phyloP scores from a whole-genome alignment of 2,888 invertebrate species.

The Aleiodes alternator region DNA sequence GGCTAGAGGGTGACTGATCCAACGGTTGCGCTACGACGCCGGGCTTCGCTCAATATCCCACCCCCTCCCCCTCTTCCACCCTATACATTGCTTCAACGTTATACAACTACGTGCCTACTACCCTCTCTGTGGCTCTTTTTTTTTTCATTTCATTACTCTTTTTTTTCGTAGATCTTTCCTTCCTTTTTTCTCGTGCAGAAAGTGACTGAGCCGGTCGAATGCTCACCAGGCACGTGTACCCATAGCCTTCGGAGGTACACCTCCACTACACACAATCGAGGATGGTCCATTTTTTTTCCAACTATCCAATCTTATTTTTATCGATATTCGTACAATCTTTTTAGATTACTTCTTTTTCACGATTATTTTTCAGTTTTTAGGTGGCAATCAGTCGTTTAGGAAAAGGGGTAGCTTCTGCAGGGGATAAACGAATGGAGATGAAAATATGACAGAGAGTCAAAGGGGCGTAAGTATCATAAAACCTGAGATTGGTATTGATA shows the following conservation, averaged over 20 bases:
- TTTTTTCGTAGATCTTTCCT: constrained; percentile 4
- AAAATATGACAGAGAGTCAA: no score
- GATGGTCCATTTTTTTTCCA: no score
- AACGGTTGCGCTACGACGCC: constrained; percentile 79
- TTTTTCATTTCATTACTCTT: constrained; percentile 27
- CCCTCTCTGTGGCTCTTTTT: constrained; percentile 33
- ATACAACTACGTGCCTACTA: constrained; percentile 40
- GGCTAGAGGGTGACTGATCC: constrained; percentile 80
- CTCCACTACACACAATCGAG: constrained; percentile 13
- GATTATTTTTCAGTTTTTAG: no score
- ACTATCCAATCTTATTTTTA: constrained; percentile 16
- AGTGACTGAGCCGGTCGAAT: constrained; percentile 51
- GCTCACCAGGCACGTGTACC: constrained; percentile 60
- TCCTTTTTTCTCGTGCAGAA: constrained; percentile 40
- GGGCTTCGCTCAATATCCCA: constrained; percentile 79
- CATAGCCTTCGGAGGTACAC: constrained; percentile 19
- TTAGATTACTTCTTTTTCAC: not conserved
- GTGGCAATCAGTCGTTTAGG: no score
- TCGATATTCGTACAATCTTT: not conserved
- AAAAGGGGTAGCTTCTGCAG: no score
- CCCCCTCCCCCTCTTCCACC: constrained; percentile 59
- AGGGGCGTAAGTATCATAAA: no score
- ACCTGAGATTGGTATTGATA: no score
- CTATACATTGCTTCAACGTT: constrained; percentile 52
- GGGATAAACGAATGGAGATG: no score